These are phyloP conservation scores for Eubasilissa regina DNA, from an alignment of 1,140 invertebrate species.

Conservation along the genomic window DNA sequence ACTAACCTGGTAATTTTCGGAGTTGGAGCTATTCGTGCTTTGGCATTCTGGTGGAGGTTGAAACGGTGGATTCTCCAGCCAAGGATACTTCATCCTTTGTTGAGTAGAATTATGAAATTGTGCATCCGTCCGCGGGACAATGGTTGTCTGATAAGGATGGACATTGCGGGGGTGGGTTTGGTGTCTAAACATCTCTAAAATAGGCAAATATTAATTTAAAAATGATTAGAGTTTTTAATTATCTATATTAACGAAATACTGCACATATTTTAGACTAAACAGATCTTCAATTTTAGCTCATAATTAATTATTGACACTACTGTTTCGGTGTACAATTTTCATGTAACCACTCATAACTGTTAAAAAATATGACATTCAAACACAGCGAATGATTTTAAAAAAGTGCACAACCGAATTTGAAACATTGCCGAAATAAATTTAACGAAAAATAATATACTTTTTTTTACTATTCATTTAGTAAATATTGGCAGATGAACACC, in stretches of 20 bases:
- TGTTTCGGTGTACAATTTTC: background rate
- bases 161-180: slow-evolving; percentile 68
- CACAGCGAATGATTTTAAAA: background rate
- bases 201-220: background rate
- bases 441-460: slow-evolving; percentile 6
- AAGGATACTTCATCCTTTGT: slow-evolving; percentile 69
- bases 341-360: slow-evolving; percentile 14
- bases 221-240: background rate
- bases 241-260: background rate
- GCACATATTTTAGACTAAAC: background rate
- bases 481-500: background rate
- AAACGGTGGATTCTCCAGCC: slow-evolving; percentile 66
- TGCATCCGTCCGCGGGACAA: slow-evolving; percentile 68
- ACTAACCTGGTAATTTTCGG: slow-evolving; percentile 62
- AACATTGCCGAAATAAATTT: slow-evolving; percentile 17
- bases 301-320: slow-evolving; percentile 15
- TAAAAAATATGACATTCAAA: background rate
- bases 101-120: slow-evolving; percentile 67
- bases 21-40: slow-evolving; percentile 69
- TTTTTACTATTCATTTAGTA: slow-evolving; percentile 24
- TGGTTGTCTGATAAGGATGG: slow-evolving; percentile 71
- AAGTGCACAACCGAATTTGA: background rate
- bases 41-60: slow-evolving; percentile 65
- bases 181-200: slow-evolving; percentile 67
- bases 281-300: background rate